Percentiles rank a stretch among this genome's conserved stretches.
These are phyloP conservation scores for Periplaneta americana DNA, from an alignment of 1,140 invertebrate species.

Conservation along the genomic window DNA sequence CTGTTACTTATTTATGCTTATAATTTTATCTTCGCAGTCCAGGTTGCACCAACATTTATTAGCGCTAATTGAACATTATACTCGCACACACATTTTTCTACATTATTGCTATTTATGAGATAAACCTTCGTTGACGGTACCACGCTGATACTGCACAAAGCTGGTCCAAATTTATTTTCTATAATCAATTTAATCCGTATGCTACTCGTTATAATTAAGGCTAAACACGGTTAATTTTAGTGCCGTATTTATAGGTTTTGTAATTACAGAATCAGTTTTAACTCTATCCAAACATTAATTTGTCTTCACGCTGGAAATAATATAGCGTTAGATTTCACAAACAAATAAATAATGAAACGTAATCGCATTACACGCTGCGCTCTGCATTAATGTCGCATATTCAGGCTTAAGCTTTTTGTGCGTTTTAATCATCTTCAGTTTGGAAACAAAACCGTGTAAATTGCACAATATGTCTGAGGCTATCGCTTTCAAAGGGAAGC, in stretches of 20 bases:
- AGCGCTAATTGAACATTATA: not conserved
- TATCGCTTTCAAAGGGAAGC: no score
- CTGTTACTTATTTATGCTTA: not conserved
- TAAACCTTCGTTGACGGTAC: not conserved
- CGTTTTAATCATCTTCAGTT: no score
- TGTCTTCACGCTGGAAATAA: no score
- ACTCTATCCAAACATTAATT: no score
- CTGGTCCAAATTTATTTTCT: not conserved
- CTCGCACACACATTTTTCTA: not conserved
- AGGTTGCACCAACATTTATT: not conserved
- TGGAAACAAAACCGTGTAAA: no score
- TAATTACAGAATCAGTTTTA: not conserved
- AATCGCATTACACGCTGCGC: no score
- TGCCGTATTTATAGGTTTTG: not conserved
- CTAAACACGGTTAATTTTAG: not conserved
- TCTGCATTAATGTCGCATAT: no score
- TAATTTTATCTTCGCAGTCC: not conserved
- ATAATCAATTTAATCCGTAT: not conserved
- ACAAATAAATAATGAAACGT: no score
- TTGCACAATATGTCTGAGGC: no score
- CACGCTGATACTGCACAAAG: not conserved
- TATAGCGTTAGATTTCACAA: no score
- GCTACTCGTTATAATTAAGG: not conserved
- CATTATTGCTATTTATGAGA: not conserved
- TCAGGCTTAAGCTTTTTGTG: no score